Base-by-base conservation (phyloP, 2,888 invertebrate genomes). In the Ornithoptera priamus region DNA sequence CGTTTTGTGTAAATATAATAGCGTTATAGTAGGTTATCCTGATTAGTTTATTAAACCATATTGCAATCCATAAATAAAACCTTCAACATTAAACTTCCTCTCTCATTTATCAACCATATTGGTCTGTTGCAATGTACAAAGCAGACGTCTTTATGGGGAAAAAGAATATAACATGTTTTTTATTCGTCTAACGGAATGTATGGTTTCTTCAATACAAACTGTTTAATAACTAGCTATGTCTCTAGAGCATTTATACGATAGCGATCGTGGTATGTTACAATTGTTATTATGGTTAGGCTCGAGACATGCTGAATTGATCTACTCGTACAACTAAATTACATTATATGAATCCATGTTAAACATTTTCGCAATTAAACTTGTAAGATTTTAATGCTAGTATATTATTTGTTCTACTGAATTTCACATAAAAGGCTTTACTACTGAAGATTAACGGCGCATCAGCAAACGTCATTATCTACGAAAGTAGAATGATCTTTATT, bases 41-140 rank as follows among this genome's bases (percentile, higher is more conserved):
- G 53, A 53, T 53, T 53, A 3, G 18, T n/a, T 53, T 53, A 18
- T 46, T 46, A 46, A 53, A 53, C n/a, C n/a, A n/a, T 53, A 53
- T 53, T n/a, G 18, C 53, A n/a, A 7, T n/a, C 3, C 18, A 46
- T 73, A 75, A 73, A 71, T 73, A 63, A 76, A 75, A 72, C n/a
- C 46, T 39, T 36, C 30, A 20, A 65, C 57, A 36, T n/a, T n/a
- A 61, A 53, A 63, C 59, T 66, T 66, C 62, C 62, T 65, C 56
- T 39, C 59, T 57, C 58, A 70, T 66, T 66, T 66, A 63, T 53
- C 62, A 46, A 12, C 70, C 70, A 59, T 66, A 66, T 70, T 63
- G 62, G 66, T 66, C 58, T 58, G 62, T 58, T 39, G 62, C 56
- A 66, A 50, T 58, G 36, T 62, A 60, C 62, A 12, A 18, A n/a